Evolutionary conservation across 2,113 vertebrate genomes (phyloP).

Genomic region (Scopus umbretta): DNA sequence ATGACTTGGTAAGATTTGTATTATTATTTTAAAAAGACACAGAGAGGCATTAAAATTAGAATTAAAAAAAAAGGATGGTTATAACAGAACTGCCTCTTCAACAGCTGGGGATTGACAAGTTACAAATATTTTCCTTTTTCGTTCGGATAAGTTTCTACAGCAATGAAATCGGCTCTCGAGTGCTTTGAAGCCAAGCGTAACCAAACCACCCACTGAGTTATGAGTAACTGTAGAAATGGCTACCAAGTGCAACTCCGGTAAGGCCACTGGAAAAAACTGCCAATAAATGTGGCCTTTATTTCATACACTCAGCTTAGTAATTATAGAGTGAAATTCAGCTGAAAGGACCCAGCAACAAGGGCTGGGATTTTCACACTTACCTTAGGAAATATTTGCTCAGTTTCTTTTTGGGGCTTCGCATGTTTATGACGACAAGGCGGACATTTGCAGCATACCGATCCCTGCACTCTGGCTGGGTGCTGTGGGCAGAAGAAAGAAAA

Average conservation of each 20-base stretch:
- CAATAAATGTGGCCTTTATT: background rate
- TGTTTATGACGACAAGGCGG: background rate
- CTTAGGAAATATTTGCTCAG: background rate
- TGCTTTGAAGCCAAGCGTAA: background rate
- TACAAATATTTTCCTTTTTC: background rate
- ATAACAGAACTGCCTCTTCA: background rate
- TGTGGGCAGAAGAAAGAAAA: background rate
- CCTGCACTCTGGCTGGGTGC: background rate
- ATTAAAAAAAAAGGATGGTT: background rate
- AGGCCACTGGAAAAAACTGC: background rate
- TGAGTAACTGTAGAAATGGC: background rate
- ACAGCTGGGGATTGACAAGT: background rate
- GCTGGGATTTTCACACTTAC: background rate
- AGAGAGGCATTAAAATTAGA: background rate
- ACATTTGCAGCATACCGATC: fast-evolving
- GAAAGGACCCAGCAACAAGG: background rate
- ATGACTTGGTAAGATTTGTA: background rate
- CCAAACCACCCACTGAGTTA: background rate
- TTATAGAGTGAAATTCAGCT: background rate
- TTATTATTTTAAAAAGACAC: background rate
- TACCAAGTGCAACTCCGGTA: background rate
- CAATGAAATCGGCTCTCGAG: background rate
- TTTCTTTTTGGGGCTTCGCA: background rate
- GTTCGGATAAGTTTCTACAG: background rate
- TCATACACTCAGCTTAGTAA: background rate